These are phyloP conservation scores for Scaptomyza caliginosa DNA, from an alignment of 2,888 invertebrate genomes.

Conservation along the genomic window DNA sequence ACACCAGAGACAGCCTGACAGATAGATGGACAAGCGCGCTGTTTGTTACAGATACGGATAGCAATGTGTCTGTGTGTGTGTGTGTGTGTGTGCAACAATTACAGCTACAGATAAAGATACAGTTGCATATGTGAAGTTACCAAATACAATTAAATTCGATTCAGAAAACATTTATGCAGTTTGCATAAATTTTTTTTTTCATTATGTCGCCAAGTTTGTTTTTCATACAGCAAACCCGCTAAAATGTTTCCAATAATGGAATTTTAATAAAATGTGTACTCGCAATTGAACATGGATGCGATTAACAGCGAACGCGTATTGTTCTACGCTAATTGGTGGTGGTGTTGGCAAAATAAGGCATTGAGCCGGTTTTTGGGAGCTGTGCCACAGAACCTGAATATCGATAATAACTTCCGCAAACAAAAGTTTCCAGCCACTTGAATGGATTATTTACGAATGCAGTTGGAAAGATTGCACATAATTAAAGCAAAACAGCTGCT, in stretches of 20 bases:
- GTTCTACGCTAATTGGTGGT: conserved; percentile 18
- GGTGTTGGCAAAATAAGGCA: not conserved
- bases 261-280: conserved; percentile 35
- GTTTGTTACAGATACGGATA: conserved; percentile 26
- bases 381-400: conserved; percentile 18
- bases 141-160: conserved; percentile 74
- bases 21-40: conserved; percentile 59
- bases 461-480: conserved; percentile 17
- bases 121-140: conserved; percentile 30
- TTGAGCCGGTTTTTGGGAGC: conserved; percentile 26
- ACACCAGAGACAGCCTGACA: conserved; percentile 46
- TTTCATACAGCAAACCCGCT: not conserved
- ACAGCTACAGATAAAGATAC: conserved; percentile 35
- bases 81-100: conserved; percentile 17
- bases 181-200: conserved; percentile 42
- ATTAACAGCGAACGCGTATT: conserved; percentile 1
- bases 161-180: conserved; percentile 73
- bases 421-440: conserved; percentile 32
- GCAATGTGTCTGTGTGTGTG: not conserved
- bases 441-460: conserved; percentile 35
- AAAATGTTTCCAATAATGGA: conserved; percentile 30
- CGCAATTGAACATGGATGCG: conserved; percentile 9
- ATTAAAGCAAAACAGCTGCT: conserved; percentile 9
- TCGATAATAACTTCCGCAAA: conserved; percentile 40
- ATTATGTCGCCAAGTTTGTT: conserved; percentile 27